Percentiles rank a stretch among this genome's conserved stretches.
These are phyloP conservation scores for Morus bassanus DNA, from an alignment of 2,797 vertebrate species.

Conservation along the genomic window DNA sequence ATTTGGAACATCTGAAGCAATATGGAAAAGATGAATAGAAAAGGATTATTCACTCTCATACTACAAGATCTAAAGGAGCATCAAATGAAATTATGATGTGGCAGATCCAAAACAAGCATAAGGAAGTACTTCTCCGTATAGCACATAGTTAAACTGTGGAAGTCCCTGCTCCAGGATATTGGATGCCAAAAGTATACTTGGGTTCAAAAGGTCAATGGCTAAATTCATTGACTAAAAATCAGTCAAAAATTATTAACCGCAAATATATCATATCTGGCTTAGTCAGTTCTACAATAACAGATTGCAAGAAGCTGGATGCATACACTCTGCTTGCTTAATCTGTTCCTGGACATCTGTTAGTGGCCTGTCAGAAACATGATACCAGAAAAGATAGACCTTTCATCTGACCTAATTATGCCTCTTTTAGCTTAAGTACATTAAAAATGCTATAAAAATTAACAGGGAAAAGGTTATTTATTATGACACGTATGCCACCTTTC, in stretches of 20 bases:
- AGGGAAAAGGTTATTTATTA: not conserved
- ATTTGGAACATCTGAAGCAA: slow-evolving; percentile 49
- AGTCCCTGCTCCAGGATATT: slow-evolving; percentile 52
- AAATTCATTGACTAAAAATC: slow-evolving; percentile 17
- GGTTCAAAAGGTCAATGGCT: slow-evolving; percentile 43
- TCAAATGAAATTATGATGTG: slow-evolving; percentile 66
- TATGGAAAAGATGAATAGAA: slow-evolving; percentile 44
- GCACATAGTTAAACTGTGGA: slow-evolving; percentile 50
- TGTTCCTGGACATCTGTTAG: slow-evolving; percentile 27
- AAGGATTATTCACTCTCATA: slow-evolving; percentile 49
- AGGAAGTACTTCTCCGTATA: slow-evolving; percentile 58
- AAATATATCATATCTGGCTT: not conserved
- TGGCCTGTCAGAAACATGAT: not conserved
- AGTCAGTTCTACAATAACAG: not conserved
- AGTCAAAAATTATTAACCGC: not conserved
- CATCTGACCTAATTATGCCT: not conserved
- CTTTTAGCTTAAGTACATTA: not conserved
- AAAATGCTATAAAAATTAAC: not conserved
- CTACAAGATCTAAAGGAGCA: slow-evolving; percentile 61
- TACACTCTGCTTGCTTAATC: not conserved
- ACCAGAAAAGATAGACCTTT: not conserved
- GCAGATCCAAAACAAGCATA: slow-evolving; percentile 63
- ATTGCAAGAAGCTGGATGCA: not conserved
- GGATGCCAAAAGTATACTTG: slow-evolving; percentile 24
- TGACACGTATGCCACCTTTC: not conserved